phyloP scores from a whole-genome alignment of 2,888 invertebrate species.

The Resseliella maxima region DNA sequence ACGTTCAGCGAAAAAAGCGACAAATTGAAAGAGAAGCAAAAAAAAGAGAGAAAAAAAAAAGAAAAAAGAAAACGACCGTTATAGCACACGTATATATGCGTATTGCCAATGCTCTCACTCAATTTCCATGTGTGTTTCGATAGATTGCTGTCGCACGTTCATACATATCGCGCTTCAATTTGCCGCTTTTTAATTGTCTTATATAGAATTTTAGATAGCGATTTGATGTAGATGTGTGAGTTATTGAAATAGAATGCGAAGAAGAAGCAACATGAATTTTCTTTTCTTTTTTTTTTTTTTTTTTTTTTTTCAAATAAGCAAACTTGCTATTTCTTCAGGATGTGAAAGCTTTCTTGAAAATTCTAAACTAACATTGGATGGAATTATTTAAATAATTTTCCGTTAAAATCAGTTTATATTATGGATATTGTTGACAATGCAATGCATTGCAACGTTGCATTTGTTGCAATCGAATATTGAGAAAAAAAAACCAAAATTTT shows the following conservation, averaged over 20 bases:
- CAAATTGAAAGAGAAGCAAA: not conserved
- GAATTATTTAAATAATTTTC: no score
- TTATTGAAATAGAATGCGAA: not conserved
- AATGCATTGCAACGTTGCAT: no score
- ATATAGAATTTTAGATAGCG: not conserved
- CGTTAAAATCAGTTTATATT: no score
- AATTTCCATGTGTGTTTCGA: not conserved
- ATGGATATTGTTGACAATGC: no score
- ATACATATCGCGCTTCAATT: constrained; percentile 1
- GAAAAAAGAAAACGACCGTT: not conserved
- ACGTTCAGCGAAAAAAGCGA: constrained; percentile 19
- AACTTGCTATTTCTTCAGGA: no score
- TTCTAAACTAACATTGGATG: no score
- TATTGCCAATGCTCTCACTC: not conserved
- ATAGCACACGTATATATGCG: not conserved
- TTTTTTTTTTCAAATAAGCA: no score
- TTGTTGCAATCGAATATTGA: no score
- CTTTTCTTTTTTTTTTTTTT: no score
- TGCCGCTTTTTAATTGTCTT: constrained; percentile 48
- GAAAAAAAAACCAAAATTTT: no score
- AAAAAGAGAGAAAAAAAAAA: no score
- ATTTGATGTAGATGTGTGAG: not conserved
- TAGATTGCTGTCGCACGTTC: not conserved
- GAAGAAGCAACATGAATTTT: not conserved
- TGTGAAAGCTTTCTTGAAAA: no score